Base-by-base conservation (phyloP, 2,797 vertebrate species). In the Kryptopterus vitreolus region DNA sequence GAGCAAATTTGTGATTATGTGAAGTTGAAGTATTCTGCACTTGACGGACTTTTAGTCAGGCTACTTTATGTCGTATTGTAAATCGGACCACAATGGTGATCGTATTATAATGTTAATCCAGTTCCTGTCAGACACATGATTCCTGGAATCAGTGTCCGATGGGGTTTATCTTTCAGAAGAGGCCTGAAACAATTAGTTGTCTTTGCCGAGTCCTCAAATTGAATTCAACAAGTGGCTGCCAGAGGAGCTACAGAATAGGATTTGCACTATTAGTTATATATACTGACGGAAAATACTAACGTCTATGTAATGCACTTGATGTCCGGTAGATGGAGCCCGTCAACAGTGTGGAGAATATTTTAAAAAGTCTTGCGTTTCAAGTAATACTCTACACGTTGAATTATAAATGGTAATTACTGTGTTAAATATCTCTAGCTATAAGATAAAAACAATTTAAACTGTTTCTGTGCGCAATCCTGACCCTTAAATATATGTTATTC, bases 271-370 rank as follows among this genome's bases (percentile, higher is more conserved):
- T 69, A 53, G 24, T 11, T 7, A 18, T 15, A 11, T 66, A 29
- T n/a, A 70, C 69, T 80, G 55, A 50, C 48, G 66, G 31, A 55
- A 74, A 55, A 24, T 22, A 65, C 22, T 57, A 33, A 2, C 31
- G 8, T 24, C 35, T 50, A 2, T 66, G 82, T 77, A 84, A 85
- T 87, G 84, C 82, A 85, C 50, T 11, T 48, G 70, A 13, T 65
- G 18, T 69, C 71, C 86, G 77, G 78, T 59, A 85, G 80, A 81
- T 81, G 80, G 84, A 20, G 72, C 38, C 29, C 70, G 46, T 70
- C 53, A 57, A 48, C 57, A 58, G 52, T 38, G 1, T 46, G 11
- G 15, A 52, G 55, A 55, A 20, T 15, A 35, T 76, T 22, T 13
- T 20, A 16, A 52, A 69, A 5, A 62, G 8, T 48, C 22, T 26